phyloP scores from a whole-genome alignment of 2,888 invertebrate species.

The Hymenopus coronatus region DNA sequence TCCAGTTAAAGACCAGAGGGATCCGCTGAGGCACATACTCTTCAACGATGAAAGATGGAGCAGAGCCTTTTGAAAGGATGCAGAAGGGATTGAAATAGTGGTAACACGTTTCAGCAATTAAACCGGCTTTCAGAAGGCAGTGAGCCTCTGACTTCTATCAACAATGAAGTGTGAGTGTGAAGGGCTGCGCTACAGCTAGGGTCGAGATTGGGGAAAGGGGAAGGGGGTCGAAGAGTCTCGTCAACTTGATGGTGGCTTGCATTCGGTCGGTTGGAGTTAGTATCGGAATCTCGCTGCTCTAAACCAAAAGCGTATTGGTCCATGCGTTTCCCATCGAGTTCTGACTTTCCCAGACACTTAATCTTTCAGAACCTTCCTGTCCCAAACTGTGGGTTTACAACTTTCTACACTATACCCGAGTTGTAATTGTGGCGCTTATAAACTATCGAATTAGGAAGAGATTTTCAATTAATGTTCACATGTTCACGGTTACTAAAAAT shows the following conservation, averaged over 20 bases:
- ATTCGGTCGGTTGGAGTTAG: background rate
- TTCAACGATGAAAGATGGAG: slow-evolving; percentile 13
- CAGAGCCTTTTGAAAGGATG: slow-evolving; percentile 19
- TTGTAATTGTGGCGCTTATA: background rate
- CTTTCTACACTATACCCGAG: background rate
- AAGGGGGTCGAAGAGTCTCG: background rate
- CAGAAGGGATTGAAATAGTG: slow-evolving; percentile 24
- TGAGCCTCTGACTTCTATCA: slow-evolving; percentile 9
- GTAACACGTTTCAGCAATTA: slow-evolving; percentile 30
- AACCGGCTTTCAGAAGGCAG: slow-evolving; percentile 21
- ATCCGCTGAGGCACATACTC: background rate
- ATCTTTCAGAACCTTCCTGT: background rate
- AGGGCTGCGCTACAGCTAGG: background rate
- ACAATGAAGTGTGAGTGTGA: slow-evolving; percentile 21
- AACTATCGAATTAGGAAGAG: background rate
- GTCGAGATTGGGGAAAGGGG: background rate
- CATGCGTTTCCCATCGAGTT: background rate
- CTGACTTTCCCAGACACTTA: background rate
- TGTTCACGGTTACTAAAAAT: too few relatives aligned
- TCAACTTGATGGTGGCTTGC: background rate
- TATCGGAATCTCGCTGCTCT: background rate
- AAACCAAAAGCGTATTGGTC: background rate
- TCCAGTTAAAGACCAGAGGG: background rate
- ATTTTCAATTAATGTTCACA: background rate
- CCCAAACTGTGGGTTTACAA: background rate